A percentile compares a stretch with the other conserved stretches of the same genome.
phyloP scores from a whole-genome alignment of 2,888 invertebrate species.

The Melieria picta region DNA sequence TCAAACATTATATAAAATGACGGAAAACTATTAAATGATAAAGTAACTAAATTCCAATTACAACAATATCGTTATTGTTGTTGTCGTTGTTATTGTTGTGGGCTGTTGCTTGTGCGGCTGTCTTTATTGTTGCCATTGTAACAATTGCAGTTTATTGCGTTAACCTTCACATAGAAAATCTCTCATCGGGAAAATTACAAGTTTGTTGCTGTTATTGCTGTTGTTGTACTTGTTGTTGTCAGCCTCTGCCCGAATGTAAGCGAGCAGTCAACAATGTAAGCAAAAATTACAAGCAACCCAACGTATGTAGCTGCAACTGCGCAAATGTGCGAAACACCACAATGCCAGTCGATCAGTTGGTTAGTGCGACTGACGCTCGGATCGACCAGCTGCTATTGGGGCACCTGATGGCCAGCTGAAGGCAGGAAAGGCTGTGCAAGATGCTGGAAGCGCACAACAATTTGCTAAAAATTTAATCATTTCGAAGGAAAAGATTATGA shows the following conservation, averaged over 20 bases:
- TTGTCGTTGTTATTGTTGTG: slow-evolving; percentile 5
- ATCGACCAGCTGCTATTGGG: too few species aligned
- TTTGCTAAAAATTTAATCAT: too few species aligned
- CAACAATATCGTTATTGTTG: slow-evolving; percentile 20
- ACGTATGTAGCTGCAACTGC: too few species aligned
- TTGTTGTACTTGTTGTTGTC: too few species aligned
- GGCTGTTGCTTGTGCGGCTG: background rate
- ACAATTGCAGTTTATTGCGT: slow-evolving; percentile 40
- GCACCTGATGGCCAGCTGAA: too few species aligned
- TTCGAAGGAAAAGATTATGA: too few species aligned
- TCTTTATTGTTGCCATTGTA: slow-evolving; percentile 21
- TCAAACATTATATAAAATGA: slow-evolving; percentile 2
- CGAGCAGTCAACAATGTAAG: background rate
- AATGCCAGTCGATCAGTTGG: too few species aligned
- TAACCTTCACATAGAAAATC: slow-evolving; percentile 65
- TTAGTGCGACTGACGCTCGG: too few species aligned
- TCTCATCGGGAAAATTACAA: slow-evolving; percentile 61
- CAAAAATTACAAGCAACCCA: background rate
- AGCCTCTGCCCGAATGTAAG: too few species aligned
- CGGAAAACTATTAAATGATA: slow-evolving; percentile 24
- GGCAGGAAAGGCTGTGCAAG: too few species aligned
- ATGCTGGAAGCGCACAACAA: too few species aligned
- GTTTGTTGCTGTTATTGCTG: slow-evolving; percentile 16
- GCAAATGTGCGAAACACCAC: too few species aligned
- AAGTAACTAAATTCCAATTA: slow-evolving; percentile 6